A percentile compares a stretch with the other conserved stretches of the same genome.
These are phyloP conservation scores for Diploscapter pachys DNA, from an alignment of 1,140 invertebrate species.

Conservation along the genomic window DNA sequence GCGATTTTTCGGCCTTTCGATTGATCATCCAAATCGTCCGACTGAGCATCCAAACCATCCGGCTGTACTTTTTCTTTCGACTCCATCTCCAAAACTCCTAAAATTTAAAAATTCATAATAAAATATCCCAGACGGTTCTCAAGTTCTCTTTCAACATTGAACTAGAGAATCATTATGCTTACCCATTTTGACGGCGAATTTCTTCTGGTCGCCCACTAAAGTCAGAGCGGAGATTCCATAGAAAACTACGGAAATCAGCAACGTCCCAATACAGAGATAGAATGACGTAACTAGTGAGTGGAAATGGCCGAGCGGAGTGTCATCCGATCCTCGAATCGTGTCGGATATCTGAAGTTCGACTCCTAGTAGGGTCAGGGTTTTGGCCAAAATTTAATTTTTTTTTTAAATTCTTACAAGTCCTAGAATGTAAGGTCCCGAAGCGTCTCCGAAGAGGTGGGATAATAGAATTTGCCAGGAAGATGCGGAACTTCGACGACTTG, in stretches of 20 bases:
- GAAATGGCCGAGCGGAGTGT: constrained; percentile 27
- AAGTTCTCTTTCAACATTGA: no score
- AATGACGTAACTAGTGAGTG: constrained; percentile 34
- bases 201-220: constrained; percentile 24
- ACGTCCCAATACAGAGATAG: constrained; percentile 30
- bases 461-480: constrained; percentile 88
- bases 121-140: no score
- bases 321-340: constrained; percentile 24
- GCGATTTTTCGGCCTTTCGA: no score
- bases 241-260: constrained; percentile 33
- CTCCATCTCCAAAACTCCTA: no score
- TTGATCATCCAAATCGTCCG: no score
- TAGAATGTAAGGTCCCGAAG: constrained; percentile 84
- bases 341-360: constrained; percentile 26
- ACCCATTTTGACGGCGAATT: constrained; percentile 30
- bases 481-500: constrained; percentile 81
- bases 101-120: no score
- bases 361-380: background rate
- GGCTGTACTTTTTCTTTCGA: no score
- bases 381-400: background rate
- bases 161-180: background rate
- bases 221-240: constrained; percentile 35
- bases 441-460: constrained; percentile 87
- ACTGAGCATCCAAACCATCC: no score
- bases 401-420: constrained; percentile 61